Conservation (phyloP, 2,113 vertebrate genomes). For the Lipotes vexillifer region DNA sequence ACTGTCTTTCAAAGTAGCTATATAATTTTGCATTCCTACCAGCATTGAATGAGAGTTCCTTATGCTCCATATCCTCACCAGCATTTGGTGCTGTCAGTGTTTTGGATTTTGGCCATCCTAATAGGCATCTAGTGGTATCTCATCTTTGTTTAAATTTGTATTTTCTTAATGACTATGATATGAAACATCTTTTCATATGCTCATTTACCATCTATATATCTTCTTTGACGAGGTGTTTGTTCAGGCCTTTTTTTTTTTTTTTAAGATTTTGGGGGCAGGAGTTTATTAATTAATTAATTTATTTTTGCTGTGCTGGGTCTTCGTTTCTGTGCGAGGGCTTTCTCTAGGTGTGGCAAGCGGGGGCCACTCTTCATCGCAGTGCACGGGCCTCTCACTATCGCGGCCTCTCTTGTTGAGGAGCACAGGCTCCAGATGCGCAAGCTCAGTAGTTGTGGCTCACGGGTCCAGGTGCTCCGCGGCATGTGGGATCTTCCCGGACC, state of each 20-base stretch:
- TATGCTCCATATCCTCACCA: neutral
- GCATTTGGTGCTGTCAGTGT: neutral
- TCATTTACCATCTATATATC: neutral
- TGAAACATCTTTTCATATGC: neutral
- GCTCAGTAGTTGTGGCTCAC: too few relatives aligned
- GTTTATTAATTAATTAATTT: too few relatives aligned
- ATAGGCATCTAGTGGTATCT: neutral
- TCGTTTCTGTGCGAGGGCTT: too few relatives aligned
- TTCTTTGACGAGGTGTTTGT: neutral
- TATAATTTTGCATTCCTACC: neutral
- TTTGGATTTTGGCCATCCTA: neutral
- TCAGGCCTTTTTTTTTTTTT: neutral
- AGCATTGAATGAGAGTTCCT: neutral
- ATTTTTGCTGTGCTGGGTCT: too few relatives aligned
- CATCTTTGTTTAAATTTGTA: neutral
- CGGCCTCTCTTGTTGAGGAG: too few relatives aligned
- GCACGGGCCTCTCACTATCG: too few relatives aligned
- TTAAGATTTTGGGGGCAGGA: too few relatives aligned
- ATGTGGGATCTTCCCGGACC: too few relatives aligned
- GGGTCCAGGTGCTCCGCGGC: too few relatives aligned
- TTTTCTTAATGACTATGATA: neutral
- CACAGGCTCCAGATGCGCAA: too few relatives aligned
- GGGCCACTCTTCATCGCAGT: too few relatives aligned
- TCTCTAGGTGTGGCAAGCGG: too few relatives aligned
- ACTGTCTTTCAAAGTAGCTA: neutral